A percentile compares a stretch with the other conserved stretches of the same genome.
Conservation (phyloP, 2,888 invertebrate species). For the Drosophila subsilvestris region DNA sequence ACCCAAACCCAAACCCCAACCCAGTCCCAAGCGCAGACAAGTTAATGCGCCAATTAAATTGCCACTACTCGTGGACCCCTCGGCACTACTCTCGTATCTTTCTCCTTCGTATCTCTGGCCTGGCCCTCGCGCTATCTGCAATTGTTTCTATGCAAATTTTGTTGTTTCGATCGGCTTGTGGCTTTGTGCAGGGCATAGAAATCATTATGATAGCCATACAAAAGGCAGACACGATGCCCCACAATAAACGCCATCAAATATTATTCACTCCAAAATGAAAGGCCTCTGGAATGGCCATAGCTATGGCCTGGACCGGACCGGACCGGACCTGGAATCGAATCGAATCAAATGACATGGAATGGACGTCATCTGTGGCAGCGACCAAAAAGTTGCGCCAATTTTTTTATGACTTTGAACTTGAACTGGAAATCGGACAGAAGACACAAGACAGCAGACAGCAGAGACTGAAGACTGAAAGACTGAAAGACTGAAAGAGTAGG, state of each 20-base stretch:
- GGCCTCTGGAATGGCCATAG: constrained; percentile 48
- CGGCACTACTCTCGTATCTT: constrained; percentile 2
- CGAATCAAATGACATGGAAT: too few species aligned
- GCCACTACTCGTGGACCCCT: constrained; percentile 53
- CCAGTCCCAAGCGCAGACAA: constrained; percentile 38
- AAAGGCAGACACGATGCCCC: constrained; percentile 38
- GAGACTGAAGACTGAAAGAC: too few species aligned
- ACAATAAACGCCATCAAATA: constrained; percentile 61
- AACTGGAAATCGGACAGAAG: constrained; percentile 47
- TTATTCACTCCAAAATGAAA: constrained; percentile 72
- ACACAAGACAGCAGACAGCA: constrained; percentile 1
- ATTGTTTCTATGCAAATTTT: constrained; percentile 71
- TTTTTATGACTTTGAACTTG: constrained; percentile 77
- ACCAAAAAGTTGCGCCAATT: constrained; percentile 59
- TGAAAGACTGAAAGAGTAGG: neutral
- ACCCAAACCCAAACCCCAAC: constrained; percentile 17
- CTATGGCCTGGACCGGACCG: neutral
- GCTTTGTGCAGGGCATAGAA: constrained; percentile 10
- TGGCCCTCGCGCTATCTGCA: constrained; percentile 37
- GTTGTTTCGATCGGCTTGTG: constrained; percentile 56
- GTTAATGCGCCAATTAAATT: constrained; percentile 76
- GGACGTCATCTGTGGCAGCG: neutral
- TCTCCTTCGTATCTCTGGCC: neutral
- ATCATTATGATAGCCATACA: constrained; percentile 9
- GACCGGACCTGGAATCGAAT: neutral